These are phyloP conservation scores for Galleria mellonella DNA, from an alignment of 1,140 invertebrate species.

Conservation along the genomic window DNA sequence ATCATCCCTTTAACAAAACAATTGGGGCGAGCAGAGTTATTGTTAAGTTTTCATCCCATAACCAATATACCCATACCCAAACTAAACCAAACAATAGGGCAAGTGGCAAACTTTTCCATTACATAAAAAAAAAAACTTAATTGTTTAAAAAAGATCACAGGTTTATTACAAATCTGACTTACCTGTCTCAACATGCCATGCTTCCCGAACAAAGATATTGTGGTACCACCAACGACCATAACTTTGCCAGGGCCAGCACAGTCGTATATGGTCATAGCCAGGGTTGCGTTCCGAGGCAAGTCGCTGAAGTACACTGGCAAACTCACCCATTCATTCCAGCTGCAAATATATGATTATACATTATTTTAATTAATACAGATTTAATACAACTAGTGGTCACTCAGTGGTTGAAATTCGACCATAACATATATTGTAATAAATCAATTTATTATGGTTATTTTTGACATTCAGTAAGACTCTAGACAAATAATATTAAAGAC, in stretches of 20 bases:
- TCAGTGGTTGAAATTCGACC: no score
- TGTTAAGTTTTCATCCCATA: no score
- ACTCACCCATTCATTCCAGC: slow-evolving; percentile 98
- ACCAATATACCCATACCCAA: no score
- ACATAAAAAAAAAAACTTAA: no score
- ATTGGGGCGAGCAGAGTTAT: no score
- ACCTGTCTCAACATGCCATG: slow-evolving; percentile 90
- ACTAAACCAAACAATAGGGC: no score
- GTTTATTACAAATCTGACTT: slow-evolving; percentile 9
- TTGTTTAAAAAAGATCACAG: no score
- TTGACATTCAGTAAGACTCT: no score
- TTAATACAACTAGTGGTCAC: neutral
- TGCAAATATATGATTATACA: neutral
- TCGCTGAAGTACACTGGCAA: slow-evolving; percentile 95
- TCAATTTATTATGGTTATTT: neutral
- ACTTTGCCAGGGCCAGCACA: slow-evolving; percentile 90
- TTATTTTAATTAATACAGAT: slow-evolving; percentile 1
- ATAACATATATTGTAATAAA: no score
- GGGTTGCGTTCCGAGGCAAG: slow-evolving; percentile 89
- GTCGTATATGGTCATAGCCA: slow-evolving; percentile 96
- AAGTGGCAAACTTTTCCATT: no score
- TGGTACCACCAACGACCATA: slow-evolving; percentile 91
- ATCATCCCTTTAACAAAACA: no score
- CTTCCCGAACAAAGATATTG: slow-evolving; percentile 94
- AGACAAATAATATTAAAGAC: no score